A percentile compares a stretch with the other conserved stretches of the same genome.
These are phyloP conservation scores for Phataginus tricuspis DNA, from an alignment of 2,797 vertebrate species.

Conservation along the genomic window DNA sequence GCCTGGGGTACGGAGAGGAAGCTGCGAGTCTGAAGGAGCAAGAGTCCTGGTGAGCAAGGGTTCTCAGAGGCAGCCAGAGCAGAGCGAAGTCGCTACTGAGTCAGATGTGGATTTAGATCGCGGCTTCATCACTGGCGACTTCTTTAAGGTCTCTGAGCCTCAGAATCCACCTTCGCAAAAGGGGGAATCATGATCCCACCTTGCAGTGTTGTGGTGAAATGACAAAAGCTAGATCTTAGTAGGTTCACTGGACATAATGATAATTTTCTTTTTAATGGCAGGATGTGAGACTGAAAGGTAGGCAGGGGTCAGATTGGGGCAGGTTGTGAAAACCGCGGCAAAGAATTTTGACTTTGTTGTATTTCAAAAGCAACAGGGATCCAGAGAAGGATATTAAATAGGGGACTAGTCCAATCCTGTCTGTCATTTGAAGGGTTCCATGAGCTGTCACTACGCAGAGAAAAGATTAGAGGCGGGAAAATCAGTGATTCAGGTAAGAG, in stretches of 20 bases:
- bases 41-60: background rate
- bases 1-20: background rate
- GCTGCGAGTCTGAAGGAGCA: background rate
- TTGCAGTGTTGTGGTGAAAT: background rate
- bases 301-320: background rate
- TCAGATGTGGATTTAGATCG: background rate
- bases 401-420: background rate
- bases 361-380: background rate
- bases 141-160: conserved; percentile 3
- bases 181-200: background rate
- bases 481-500: background rate
- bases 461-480: background rate
- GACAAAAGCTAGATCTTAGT: background rate
- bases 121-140: background rate
- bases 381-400: background rate
- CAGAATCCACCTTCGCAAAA: background rate
- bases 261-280: background rate
- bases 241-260: background rate
- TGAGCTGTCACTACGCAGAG: background rate
- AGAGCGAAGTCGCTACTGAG: background rate
- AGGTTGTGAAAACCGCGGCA: background rate
- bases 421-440: background rate
- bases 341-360: background rate
- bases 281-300: background rate
- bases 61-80: background rate